A percentile compares a stretch with the other conserved stretches of the same genome.
Conservation (phyloP, 1,140 invertebrate genomes). For the Brachionus sp. region DNA sequence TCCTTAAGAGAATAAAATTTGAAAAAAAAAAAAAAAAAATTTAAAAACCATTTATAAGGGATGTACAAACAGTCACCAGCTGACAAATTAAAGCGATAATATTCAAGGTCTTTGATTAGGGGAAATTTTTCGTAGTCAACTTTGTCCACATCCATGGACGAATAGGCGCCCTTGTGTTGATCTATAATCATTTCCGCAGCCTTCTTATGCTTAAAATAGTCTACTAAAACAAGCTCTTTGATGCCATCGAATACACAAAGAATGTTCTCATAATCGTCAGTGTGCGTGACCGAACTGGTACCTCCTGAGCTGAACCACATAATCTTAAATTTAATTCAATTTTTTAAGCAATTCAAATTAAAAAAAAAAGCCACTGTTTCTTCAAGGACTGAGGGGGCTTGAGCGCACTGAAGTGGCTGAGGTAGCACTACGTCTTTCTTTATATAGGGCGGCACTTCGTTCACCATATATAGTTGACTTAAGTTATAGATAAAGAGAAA, state of each 20-base stretch:
- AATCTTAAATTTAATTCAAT: background rate
- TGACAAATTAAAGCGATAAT: conserved; percentile 50
- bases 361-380: background rate
- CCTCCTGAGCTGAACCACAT: conserved; percentile 59
- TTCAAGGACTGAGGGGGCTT: background rate
- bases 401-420: conserved; percentile 10
- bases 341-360: background rate
- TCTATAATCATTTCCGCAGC: conserved; percentile 49
- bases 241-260: conserved; percentile 56
- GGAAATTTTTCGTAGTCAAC: conserved; percentile 55
- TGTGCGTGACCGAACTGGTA: conserved; percentile 58
- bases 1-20: conserved; percentile 49
- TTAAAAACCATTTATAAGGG: conserved; percentile 52
- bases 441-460: conserved; percentile 52
- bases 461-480: conserved; percentile 55
- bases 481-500: conserved; percentile 54
- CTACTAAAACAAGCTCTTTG: conserved; percentile 55
- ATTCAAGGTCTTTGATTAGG: conserved; percentile 51
- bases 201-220: conserved; percentile 52
- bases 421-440: conserved; percentile 48
- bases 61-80: conserved; percentile 59
- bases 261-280: conserved; percentile 57
- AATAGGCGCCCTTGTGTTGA: background rate
- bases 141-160: conserved; percentile 19
- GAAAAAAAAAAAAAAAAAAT: background rate